Conservation (phyloP, 2,888 invertebrate species). For the Gerris lacustris region DNA sequence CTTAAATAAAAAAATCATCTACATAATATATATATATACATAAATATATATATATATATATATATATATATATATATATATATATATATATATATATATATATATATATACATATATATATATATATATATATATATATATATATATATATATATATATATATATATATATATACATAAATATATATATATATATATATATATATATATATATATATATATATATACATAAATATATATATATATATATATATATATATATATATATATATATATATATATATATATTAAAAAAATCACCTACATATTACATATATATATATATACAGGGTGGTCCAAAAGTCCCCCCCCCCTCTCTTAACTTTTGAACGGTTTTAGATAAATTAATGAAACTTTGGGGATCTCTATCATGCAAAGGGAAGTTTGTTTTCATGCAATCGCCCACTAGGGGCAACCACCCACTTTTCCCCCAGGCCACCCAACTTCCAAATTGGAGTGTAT, state of each 20-base stretch:
- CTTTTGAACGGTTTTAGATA: too few relatives aligned
- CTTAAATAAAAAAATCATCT: not conserved
- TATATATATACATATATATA: not conserved
- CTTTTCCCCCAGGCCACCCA: too few relatives aligned
- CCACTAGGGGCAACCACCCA: too few relatives aligned
- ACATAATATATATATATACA: not conserved
- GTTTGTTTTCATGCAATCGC: too few relatives aligned
- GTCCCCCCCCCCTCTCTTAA: too few relatives aligned
- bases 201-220: conserved; percentile 1
- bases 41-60: not conserved
- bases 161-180: not conserved
- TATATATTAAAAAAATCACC: not conserved
- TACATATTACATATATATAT: not conserved
- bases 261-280: not conserved
- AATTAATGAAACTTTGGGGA: too few relatives aligned
- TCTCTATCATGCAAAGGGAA: too few relatives aligned
- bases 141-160: not conserved
- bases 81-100: conserved; percentile 1
- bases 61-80: conserved; percentile 1
- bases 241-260: not conserved
- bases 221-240: not conserved
- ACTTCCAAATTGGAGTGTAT: too few relatives aligned
- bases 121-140: conserved; percentile 1
- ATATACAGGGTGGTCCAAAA: too few relatives aligned
- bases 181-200: conserved; percentile 1